Conservation (phyloP, 92 coral and sea anemone species). For the Palythoa grandiflora region DNA sequence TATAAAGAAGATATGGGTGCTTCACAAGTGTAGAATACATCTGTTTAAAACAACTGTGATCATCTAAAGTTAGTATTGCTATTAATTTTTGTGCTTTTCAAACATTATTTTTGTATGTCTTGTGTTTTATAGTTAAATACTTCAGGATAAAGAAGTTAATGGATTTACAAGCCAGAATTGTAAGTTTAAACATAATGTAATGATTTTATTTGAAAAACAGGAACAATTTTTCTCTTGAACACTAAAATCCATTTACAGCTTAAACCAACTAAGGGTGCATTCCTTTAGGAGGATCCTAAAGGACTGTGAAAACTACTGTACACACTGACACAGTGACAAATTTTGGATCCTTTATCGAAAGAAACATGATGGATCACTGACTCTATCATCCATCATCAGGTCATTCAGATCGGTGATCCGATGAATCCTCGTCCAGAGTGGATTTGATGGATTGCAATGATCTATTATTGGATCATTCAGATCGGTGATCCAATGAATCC, state of each 20-base stretch:
- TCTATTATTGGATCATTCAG: not conserved
- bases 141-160: constrained; percentile 88
- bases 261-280: too few relatives aligned
- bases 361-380: not conserved
- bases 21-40: not conserved
- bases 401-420: not conserved
- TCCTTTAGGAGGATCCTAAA: too few relatives aligned
- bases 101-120: not conserved
- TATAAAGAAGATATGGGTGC: too few relatives aligned
- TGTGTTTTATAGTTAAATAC: constrained; percentile 70
- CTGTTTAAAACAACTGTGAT: too few relatives aligned
- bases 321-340: constrained; percentile 25
- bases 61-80: not conserved
- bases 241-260: too few relatives aligned
- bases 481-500: not conserved
- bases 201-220: too few relatives aligned
- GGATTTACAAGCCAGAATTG: constrained; percentile 82
- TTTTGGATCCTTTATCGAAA: constrained; percentile 30
- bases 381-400: not conserved
- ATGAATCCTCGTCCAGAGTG: not conserved
- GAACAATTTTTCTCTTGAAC: too few relatives aligned
- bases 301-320: constrained; percentile 21
- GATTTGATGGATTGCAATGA: not conserved
- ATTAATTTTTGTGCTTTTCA: not conserved
- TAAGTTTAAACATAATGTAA: constrained; percentile 47